Base-by-base conservation (phyloP, 2,797 vertebrate genomes). In the Rousettus madagascariensis region DNA sequence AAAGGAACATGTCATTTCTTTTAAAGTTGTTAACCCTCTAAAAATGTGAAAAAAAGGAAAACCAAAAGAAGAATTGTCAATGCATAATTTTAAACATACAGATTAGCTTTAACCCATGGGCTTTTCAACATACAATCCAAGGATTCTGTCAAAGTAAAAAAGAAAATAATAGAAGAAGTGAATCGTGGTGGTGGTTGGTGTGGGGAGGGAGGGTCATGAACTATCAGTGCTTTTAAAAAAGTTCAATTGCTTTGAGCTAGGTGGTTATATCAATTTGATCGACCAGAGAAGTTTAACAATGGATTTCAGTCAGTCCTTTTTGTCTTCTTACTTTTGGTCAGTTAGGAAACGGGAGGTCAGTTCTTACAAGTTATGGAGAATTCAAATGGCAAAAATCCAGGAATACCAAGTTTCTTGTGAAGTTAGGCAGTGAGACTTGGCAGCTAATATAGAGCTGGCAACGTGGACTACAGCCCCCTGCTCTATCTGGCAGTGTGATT, bases 1-100 rank as follows among this genome's bases (percentile, higher is more conserved):
- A 96, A 97, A 97, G 17, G 84, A 92, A 90, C 69, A 93, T 0
- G 6, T 53, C 82, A 51, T 88, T 94, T n/a, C 80, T 94, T 94
- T 96, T 90, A 95, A 96, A 95, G 72, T 51, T 94, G 96, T 96
- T 57, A 74, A 85, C 41, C 41, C 24, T 97, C 78, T 69, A 57
- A 55, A 38, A 0, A 1, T 5, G 68, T 79, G 96, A 41, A 16
- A 93, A 85, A 90, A 41, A 86, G 5, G 71, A 94, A 93, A 96
- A 90, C 59, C 79, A 75, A 93, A 95, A 87, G 90, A 15, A 87
- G 16, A 12, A 0, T 0, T 55, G 90, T 66, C 20, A 97, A 68
- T 0, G 30, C 9, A 85, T 75, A 87, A 12, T 95, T 95, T 87
- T 74, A 86, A 95, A 94, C 41, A 9, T 43, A 95, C 59, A 91